Conservation (phyloP, 2,113 vertebrate species). For the Ginglymostoma cirratum region DNA sequence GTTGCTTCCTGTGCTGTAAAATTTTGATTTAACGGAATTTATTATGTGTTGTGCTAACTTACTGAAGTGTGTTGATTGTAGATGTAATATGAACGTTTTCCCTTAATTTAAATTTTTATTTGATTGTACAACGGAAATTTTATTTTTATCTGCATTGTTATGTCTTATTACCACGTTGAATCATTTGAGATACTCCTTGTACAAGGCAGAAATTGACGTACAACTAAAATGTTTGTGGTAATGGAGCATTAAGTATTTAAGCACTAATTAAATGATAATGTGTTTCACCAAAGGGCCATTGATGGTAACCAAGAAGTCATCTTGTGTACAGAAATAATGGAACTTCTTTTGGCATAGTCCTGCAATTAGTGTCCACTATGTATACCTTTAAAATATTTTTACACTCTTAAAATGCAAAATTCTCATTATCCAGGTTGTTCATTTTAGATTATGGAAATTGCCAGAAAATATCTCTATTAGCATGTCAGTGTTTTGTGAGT, state of each 20-base stretch:
- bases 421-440: too few relatives aligned
- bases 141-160: background rate
- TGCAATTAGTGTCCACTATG: too few relatives aligned
- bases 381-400: too few relatives aligned
- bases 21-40: background rate
- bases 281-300: too few relatives aligned
- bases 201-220: background rate
- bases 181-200: background rate
- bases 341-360: too few relatives aligned
- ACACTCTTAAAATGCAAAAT: too few relatives aligned
- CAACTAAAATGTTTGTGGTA: background rate
- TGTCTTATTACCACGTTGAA: background rate
- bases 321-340: too few relatives aligned
- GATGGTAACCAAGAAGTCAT: too few relatives aligned
- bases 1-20: background rate
- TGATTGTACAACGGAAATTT: background rate
- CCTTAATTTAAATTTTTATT: background rate
- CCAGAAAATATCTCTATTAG: too few relatives aligned
- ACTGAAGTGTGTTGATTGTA: background rate
- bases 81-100: background rate
- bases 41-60: background rate
- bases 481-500: too few relatives aligned
- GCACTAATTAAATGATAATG: too few relatives aligned
- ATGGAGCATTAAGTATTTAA: background rate
- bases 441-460: too few relatives aligned